Evolutionary conservation across 1,140 invertebrate genomes (phyloP), one percentile per base, ranked within the genome.

Genomic region (Ectropis grisescens): DNA sequence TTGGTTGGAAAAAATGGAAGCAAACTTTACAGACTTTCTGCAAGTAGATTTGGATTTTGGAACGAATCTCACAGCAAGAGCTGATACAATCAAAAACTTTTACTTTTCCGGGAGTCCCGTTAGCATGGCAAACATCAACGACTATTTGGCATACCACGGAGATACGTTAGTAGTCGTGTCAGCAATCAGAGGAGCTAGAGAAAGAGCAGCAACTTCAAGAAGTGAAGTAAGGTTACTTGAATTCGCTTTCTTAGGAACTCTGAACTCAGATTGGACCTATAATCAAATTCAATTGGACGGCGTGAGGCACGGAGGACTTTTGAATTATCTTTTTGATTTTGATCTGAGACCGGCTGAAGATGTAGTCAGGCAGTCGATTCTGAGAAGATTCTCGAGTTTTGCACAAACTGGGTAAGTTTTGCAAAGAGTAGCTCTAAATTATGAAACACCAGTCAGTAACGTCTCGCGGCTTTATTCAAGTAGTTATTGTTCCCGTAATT

Each of bases 71-170:
- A 58, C 55, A 3, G 33, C 34, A 10, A 39, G 48, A 4, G 50
- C 52, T 1, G 43, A 59, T 24, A 33, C 13, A 2, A 61, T 81
- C 16, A 43, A 59, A n/a, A 44, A 58, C 3, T 65, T 58, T 31
- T 81, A 81, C 36, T 78, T 75, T 13, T 33, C 34, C 2, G 51
- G 61, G 11, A 55, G 43, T n/a, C 13, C 29, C 4, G 43, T 68
- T 5, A 56, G 51, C 22, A 70, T 71, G 53, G 60, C 47, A 29
- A 61, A 54, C 3, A 71, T 76, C 27, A 56, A 71, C 34, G 69
- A 76, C 41, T 81, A 51, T 30, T 56, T 81, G 13, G 61, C 68
- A 8, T 81, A 67, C 27, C 44, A 68, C 14, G 76, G 76, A 25
- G 75, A 81, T 29, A 57, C 58, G 12, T 49, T 64, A 9, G 40